Evolutionary conservation across 2,797 vertebrate genomes (phyloP).

Genomic region (Aphelocoma californica): DNA sequence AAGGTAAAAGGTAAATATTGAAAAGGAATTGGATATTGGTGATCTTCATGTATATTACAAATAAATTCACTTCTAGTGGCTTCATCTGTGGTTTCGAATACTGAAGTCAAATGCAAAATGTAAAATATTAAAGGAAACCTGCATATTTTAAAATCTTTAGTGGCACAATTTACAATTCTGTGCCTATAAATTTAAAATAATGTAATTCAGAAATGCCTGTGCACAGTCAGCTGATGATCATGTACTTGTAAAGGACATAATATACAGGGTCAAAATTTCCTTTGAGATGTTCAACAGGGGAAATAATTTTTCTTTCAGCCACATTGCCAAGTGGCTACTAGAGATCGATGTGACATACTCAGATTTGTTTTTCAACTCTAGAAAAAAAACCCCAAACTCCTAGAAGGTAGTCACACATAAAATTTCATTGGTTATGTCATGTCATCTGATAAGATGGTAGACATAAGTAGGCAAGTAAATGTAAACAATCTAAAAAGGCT

Average conservation of each 20-base stretch:
- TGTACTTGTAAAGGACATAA: background rate
- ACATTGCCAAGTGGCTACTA: background rate
- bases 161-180: background rate
- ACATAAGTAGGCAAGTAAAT: background rate
- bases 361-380: background rate
- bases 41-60: background rate
- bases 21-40: background rate
- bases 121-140: background rate
- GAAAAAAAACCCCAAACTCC: background rate
- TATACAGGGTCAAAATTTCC: background rate
- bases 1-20: background rate
- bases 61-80: background rate
- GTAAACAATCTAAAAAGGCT: background rate
- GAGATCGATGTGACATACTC: background rate
- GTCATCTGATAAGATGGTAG: background rate
- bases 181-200: background rate
- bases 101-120: background rate
- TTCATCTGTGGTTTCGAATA: background rate
- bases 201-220: background rate
- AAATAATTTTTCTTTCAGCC: background rate
- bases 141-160: background rate
- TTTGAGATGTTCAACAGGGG: rapidly evolving
- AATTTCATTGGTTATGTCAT: background rate
- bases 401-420: background rate
- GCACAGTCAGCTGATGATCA: background rate